Percentiles rank a stretch among this genome's conserved stretches.
Evolutionary conservation across 2,888 invertebrate genomes (phyloP).

Genomic region (Xanthia togata): DNA sequence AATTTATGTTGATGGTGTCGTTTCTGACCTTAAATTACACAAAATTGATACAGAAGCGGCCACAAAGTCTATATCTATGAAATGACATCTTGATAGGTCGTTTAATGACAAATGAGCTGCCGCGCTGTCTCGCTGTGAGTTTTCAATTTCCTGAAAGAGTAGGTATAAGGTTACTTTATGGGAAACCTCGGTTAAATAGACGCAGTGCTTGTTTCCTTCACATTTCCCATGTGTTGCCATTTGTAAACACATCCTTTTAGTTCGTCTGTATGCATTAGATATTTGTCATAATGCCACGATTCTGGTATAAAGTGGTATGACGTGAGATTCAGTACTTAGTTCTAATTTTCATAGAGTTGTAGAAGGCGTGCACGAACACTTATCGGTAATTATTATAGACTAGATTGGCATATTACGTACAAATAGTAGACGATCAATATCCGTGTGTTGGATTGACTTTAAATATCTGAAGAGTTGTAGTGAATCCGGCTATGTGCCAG

Average conservation of each 20-base stretch:
- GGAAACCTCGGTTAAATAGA: conserved; percentile 21
- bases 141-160: conserved; percentile 45
- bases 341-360: conserved; percentile 21
- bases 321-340: conserved; percentile 11
- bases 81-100: conserved; percentile 46
- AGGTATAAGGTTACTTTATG: conserved; percentile 20
- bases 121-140: conserved; percentile 12
- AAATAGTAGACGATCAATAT: conserved; percentile 30
- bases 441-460: conserved; percentile 28
- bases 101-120: conserved; percentile 30
- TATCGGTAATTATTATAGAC: conserved; percentile 33
- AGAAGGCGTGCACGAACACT: conserved; percentile 32
- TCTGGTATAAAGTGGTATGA: conserved; percentile 18
- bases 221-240: neutral
- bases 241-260: conserved; percentile 20
- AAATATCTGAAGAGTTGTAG: conserved; percentile 14
- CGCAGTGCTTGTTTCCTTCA: conserved; percentile 36
- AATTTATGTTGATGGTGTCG: conserved; percentile 58
- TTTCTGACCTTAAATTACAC: conserved; percentile 53
- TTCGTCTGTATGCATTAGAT: neutral
- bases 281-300: conserved; percentile 11
- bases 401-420: conserved; percentile 31
- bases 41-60: conserved; percentile 45
- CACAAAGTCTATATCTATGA: conserved; percentile 26
- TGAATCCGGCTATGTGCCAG: neutral